A percentile compares a stretch with the other conserved stretches of the same genome.
phyloP scores from a whole-genome alignment of 2,797 vertebrate species.

The Gymnothorax javanicus region DNA sequence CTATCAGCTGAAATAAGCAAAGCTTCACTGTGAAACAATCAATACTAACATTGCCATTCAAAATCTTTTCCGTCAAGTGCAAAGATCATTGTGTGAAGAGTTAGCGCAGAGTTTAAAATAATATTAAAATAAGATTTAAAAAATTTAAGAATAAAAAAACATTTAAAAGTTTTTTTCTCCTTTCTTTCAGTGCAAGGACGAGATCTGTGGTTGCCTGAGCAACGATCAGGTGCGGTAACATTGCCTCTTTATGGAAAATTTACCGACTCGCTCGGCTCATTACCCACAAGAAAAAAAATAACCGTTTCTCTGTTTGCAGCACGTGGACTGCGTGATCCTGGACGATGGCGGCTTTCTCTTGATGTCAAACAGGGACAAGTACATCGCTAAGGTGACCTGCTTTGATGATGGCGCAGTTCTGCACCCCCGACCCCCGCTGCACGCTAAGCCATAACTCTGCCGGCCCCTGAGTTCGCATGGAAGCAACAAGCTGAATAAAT shows the following conservation, averaged over 20 bases:
- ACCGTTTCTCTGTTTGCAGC: constrained; percentile 64
- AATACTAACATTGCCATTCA: neutral
- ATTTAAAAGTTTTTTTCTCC: constrained; percentile 16
- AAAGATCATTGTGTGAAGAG: neutral
- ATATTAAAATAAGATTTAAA: neutral
- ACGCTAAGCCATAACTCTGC: neutral
- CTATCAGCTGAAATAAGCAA: neutral
- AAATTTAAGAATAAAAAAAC: neutral
- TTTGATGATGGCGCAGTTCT: neutral
- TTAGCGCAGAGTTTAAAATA: neutral
- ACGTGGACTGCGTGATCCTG: constrained; percentile 90
- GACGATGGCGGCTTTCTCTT: constrained; percentile 96
- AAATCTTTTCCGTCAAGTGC: neutral
- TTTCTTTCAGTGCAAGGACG: constrained; percentile 84
- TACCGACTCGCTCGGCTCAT: neutral
- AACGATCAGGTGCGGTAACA: constrained; percentile 79
- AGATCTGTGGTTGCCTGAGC: constrained; percentile 88
- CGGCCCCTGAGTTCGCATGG: neutral
- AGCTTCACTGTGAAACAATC: neutral
- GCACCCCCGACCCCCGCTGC: neutral
- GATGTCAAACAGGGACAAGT: constrained; percentile 89
- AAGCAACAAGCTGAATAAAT: constrained; percentile 1
- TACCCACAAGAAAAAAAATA: neutral
- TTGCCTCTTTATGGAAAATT: neutral
- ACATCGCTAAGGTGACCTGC: constrained; percentile 78